Base-by-base conservation (phyloP, 1,140 invertebrate genomes). In the Heliconius nattereri region DNA sequence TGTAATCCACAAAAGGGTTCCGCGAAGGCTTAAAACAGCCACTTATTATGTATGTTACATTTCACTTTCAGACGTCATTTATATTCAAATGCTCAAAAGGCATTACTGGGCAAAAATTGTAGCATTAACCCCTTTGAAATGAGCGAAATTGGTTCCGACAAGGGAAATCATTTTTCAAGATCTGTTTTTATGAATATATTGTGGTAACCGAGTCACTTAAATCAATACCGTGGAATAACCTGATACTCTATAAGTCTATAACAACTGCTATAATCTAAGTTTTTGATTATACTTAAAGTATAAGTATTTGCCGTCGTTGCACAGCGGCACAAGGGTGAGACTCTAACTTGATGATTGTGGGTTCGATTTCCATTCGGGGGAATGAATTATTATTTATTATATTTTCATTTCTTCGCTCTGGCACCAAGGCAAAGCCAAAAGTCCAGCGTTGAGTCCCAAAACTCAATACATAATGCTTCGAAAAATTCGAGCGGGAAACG, bases 31-130 rank as follows among this genome's bases (percentile, higher is more conserved):
- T 94, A 94, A 94, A 94, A 93, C 91, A 94, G 92, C 92, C 92
- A 93, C 91, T 94, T 93, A 93, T 94, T 94, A 94, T 94, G 91
- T 94, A 94, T 94, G 91, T 94, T 94, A 94, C 91, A 94, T 94
- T 93, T 94, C 91, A 93, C 92, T 94, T 94, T 94, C 91, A 93
- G 90, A 93, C 91, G 90, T 94, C 91, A 94, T 93, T 94, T 94
- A 94, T 93, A 94, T 93, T 93, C 91, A 93, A 94, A 94, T 93
- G 90, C 87, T 92, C 91, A 89, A 91, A 92, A 94, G 90, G 91
- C 90, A 92, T 93, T 93, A 93, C 91, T 90, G 87, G 84, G 91
- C 92, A 94, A 94, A 94, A 93, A 94, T 93, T 92, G 91, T 92
- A 89, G 85, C 89, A 92, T 90, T 91, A 92, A 89, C 87, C 91